Percentiles rank a stretch among this genome's conserved stretches.
Evolutionary conservation across 2,797 vertebrate genomes (phyloP).

Genomic region (Sebastes itinus): DNA sequence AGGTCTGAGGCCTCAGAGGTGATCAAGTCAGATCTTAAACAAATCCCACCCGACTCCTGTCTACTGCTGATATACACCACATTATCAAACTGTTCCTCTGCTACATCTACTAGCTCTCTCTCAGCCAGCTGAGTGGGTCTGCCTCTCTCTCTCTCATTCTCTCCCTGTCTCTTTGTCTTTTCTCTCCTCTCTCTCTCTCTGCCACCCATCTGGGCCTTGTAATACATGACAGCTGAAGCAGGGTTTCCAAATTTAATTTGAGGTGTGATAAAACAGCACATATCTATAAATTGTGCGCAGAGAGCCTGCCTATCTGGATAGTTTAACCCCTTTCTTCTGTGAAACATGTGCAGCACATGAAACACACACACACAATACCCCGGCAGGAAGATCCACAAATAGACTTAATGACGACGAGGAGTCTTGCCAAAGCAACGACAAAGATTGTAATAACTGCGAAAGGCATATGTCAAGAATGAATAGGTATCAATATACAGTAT

Average conservation of each 20-base stretch:
- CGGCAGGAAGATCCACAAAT: conserved; percentile 58
- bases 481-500: neutral
- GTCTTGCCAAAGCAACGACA: conserved; percentile 45
- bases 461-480: conserved; percentile 14
- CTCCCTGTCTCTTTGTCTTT: conserved; percentile 9
- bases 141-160: conserved; percentile 29
- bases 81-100: conserved; percentile 32
- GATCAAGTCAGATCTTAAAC: conserved; percentile 14
- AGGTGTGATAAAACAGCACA: conserved; percentile 79
- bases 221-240: conserved; percentile 79
- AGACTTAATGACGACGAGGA: conserved; percentile 44
- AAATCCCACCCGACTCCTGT: neutral
- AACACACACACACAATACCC: conserved; percentile 39
- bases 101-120: conserved; percentile 19
- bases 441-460: conserved; percentile 37
- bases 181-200: conserved; percentile 19
- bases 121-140: conserved; percentile 26
- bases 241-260: conserved; percentile 76
- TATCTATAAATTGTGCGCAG: conserved; percentile 76
- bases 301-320: conserved; percentile 57
- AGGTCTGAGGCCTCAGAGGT: conserved; percentile 20
- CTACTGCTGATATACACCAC: conserved; percentile 10
- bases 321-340: conserved; percentile 61
- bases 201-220: conserved; percentile 74
- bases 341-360: conserved; percentile 68